Base-by-base conservation (phyloP, 2,113 vertebrate species). In the Fulmarus glacialis region DNA sequence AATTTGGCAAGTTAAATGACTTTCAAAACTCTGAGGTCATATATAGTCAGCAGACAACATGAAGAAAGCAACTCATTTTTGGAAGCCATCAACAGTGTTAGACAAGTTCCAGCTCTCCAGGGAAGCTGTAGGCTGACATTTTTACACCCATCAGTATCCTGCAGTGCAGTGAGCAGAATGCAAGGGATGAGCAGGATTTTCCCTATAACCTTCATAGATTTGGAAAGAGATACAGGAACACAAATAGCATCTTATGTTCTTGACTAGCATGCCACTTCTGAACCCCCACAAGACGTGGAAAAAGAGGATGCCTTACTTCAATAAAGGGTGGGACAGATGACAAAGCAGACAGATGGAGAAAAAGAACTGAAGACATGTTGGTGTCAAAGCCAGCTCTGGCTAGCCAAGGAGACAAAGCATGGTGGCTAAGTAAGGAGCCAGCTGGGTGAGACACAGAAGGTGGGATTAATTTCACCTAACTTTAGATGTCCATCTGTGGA, bases 221-320 rank as follows among this genome's bases (percentile, higher is more conserved):
- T 52, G n/a, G 23, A n/a, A 72, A 42, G n/a, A 68, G 18, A 19
- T 14, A 9, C 22, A 53, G 72, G 32, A 82, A n/a, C 36, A 75
- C 0, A 4, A 66, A 40, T 50, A 40, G 7, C 8, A 22, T 53
- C 13, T 68, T 22, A 64, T 3, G 29, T 29, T 71, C 59, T 74
- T 45, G 60, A n/a, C 6, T n/a, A 56, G 12, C 19, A n/a, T 71
- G 56, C 14, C 15, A 9, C 29, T 36, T 70, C 38, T 55, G 55
- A 81, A 22, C 12, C 5, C 27, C 15, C 6, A 15, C 11, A 48
- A 66, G 7, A 22, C 0, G 0, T 6, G 29, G 62, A 55, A 27
- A 63, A 89, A 70, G 20, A 67, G 47, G 4, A 36, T 62, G 11
- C 4, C 42, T 62, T 78, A 26, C 12, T 45, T 38, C 8, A 63